These are phyloP conservation scores for Lacerta agilis DNA, from an alignment of 2,797 vertebrate species.

Conservation along the genomic window DNA sequence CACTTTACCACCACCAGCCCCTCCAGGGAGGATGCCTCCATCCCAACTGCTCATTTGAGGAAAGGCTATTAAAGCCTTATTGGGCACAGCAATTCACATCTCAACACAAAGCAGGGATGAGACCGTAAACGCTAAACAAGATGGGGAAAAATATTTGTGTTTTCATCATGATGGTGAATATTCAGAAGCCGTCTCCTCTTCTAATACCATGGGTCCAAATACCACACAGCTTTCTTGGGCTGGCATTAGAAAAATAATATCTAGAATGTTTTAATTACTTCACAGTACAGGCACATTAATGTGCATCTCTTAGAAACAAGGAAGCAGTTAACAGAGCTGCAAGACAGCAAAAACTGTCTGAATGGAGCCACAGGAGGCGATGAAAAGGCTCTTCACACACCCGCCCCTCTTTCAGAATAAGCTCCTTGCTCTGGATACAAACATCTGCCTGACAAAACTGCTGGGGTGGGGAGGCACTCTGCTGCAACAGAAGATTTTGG, in stretches of 20 bases:
- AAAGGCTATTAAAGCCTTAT: constrained; percentile 36
- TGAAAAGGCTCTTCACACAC: not conserved
- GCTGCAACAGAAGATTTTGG: not conserved
- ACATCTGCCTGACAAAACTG: not conserved
- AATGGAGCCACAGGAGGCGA: not conserved
- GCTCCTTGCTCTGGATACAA: not conserved
- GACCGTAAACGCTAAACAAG: constrained; percentile 30
- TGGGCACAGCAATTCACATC: constrained; percentile 35
- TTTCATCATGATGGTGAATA: not conserved
- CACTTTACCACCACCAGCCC: constrained; percentile 13
- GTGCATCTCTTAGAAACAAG: not conserved
- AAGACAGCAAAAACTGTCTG: not conserved
- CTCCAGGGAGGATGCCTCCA: constrained; percentile 6
- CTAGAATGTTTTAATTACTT: not conserved
- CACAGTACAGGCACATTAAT: too few species aligned
- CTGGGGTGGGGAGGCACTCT: not conserved
- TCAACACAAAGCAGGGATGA: constrained; percentile 32
- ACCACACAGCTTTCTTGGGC: accelerated
- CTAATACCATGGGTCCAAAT: not conserved
- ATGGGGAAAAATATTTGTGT: constrained; percentile 3
- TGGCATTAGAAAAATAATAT: accelerated
- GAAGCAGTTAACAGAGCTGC: not conserved
- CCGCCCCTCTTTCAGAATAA: too few species aligned
- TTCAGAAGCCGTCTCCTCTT: not conserved
- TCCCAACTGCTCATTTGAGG: not conserved